Base-by-base conservation (phyloP, 2,113 vertebrate genomes). In the Ploceus nigricollis region DNA sequence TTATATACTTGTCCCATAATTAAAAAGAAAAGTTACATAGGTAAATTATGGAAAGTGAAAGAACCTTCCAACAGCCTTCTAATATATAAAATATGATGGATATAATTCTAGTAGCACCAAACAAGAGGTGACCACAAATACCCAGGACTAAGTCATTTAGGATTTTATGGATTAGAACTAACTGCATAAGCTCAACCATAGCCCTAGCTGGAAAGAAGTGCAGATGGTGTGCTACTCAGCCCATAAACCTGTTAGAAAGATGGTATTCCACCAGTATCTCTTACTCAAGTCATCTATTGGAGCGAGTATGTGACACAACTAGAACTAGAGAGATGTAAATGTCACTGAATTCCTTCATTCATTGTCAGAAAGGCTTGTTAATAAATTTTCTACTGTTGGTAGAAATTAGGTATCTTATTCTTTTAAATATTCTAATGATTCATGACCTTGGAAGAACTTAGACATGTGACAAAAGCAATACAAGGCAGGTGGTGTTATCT, bases 131-230 rank as follows among this genome's bases (percentile, higher is more conserved):
- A 48, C 48, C 25, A 69, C 64, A 87, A 72, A 84, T 40, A 81
- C 48, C 33, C 72, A 64, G 51, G 78, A 56, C 10, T 72, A 69
- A 89, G 63, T 54, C 3, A 76, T 72, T 93, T 70, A 75, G 85
- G 85, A 73, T 87, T 93, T 90, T 84, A 54, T 78, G 78, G 56
- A 93, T 92, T 91, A 76, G 88, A 93, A 51, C 23, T 63, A 73
- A 64, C 70, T 40, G 69, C 61, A 70, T 82, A 85, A 92, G 24
- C 51, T 79, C 64, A 73, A 20, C 19, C 33, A 10, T 15, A 80
- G 83, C 37, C 45, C 37, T 86, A 68, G 57, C 53, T 86, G 89
- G 89, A 90, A 90, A 80, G 44, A 79, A 85, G 70, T 85, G 66
- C 91, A 96, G 94, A 85, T 93, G 70, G 77, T 73, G 65, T 30